phyloP scores from a whole-genome alignment of 2,797 vertebrate genomes.

The Hafferia zeledoni region DNA sequence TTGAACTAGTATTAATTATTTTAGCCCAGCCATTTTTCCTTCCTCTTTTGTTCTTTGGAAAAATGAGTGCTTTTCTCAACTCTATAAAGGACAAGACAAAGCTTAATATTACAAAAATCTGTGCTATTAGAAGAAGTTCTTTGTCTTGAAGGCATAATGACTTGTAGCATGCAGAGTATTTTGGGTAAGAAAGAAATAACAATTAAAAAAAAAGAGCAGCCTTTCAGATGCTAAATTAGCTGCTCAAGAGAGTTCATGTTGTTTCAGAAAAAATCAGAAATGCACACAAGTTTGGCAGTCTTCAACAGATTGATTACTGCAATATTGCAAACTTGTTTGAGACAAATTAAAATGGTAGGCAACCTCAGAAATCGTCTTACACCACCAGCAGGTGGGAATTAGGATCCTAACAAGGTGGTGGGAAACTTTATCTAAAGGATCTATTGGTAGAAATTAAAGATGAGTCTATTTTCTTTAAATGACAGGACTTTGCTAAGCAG shows the following conservation, averaged over 20 bases:
- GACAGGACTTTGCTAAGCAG: neutral
- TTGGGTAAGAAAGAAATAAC: neutral
- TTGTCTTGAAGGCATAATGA: neutral
- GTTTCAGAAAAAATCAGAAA: neutral
- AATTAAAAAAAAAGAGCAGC: neutral
- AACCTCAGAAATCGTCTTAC: neutral
- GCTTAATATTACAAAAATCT: neutral
- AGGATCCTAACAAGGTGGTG: neutral
- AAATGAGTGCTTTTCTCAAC: neutral
- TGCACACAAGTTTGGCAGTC: neutral
- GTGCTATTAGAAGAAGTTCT: neutral
- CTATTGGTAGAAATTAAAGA: neutral
- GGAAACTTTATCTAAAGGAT: neutral
- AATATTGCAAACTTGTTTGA: neutral
- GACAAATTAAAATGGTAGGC: neutral
- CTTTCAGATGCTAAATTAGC: neutral
- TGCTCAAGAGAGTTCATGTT: neutral
- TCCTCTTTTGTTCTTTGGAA: slow-evolving; percentile 3
- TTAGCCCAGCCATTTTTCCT: neutral
- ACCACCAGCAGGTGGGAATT: neutral
- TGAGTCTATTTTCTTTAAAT: neutral
- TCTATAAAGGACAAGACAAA: neutral
- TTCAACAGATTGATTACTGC: neutral
- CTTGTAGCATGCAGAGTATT: neutral
- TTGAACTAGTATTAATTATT: neutral